Percentiles rank a stretch among this genome's conserved stretches.
These are phyloP conservation scores for Athetis lepigone DNA, from an alignment of 2,888 invertebrate genomes.

Conservation along the genomic window DNA sequence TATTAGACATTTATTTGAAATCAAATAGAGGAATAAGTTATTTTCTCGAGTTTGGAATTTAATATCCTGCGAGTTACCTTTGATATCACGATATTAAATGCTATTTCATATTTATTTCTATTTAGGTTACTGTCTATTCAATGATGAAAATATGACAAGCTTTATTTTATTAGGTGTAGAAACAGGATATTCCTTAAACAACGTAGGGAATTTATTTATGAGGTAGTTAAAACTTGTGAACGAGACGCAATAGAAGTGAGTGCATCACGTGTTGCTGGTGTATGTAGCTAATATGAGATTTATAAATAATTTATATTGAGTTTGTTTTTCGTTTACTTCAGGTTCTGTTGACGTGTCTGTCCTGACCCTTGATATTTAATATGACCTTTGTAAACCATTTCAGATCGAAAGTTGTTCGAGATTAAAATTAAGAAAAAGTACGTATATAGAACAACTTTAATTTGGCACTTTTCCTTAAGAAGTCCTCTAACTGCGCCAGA, in stretches of 20 bases:
- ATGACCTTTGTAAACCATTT: background rate
- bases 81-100: constrained; percentile 52
- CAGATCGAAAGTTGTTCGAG: background rate
- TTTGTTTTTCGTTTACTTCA: too few relatives aligned
- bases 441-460: too few relatives aligned
- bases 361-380: background rate
- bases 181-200: too few relatives aligned
- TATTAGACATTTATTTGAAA: constrained; percentile 34
- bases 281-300: background rate
- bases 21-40: constrained; percentile 27
- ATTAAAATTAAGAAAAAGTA: constrained; percentile 9
- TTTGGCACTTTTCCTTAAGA: constrained; percentile 33
- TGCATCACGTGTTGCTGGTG: background rate
- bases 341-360: background rate
- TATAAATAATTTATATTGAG: background rate
- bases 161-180: background rate
- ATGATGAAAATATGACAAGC: background rate
- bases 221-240: background rate
- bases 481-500: constrained; percentile 45
- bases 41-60: constrained; percentile 57
- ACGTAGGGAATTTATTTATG: too few relatives aligned
- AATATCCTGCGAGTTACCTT: constrained; percentile 62
- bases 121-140: constrained; percentile 25
- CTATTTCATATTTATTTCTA: constrained; percentile 50
- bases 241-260: background rate